Evolutionary conservation across 2,797 vertebrate species (phyloP).

Genomic region (Rhabdomys pumilio): DNA sequence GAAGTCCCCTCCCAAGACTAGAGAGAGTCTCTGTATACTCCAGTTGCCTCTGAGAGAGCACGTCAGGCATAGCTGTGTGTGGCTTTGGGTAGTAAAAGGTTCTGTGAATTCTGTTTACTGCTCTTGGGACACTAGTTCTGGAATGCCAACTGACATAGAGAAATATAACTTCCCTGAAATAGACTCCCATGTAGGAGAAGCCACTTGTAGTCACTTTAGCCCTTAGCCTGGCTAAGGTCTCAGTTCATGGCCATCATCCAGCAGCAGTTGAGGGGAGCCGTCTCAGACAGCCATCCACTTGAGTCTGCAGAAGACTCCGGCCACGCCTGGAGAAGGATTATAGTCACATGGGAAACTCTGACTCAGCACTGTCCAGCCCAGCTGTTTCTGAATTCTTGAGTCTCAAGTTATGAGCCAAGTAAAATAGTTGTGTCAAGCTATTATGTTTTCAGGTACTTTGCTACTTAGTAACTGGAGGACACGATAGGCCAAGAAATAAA

Average conservation of each 20-base stretch:
- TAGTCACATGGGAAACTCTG: background rate
- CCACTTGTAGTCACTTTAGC: fast-evolving
- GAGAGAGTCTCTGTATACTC: background rate
- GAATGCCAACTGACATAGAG: background rate
- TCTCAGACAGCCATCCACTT: background rate
- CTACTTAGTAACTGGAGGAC: conserved; percentile 50
- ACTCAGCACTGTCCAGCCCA: background rate
- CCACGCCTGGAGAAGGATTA: background rate
- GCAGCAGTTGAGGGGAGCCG: background rate
- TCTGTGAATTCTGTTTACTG: background rate
- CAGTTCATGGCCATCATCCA: background rate
- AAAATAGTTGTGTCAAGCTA: conserved; percentile 28
- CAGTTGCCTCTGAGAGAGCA: background rate
- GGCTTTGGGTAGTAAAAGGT: background rate
- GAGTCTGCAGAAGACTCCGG: background rate
- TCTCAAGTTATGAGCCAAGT: conserved; percentile 1
- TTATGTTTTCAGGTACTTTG: conserved; percentile 2
- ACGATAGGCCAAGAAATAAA: conserved; percentile 24
- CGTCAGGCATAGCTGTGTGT: background rate
- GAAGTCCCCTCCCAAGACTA: background rate
- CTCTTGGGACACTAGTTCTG: background rate
- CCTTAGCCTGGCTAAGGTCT: background rate
- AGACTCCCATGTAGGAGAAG: background rate
- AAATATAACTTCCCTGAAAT: background rate
- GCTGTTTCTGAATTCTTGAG: conserved; percentile 27